Base-by-base conservation (phyloP, 2,113 vertebrate genomes). In the Tetraodon nigroviridis region DNA sequence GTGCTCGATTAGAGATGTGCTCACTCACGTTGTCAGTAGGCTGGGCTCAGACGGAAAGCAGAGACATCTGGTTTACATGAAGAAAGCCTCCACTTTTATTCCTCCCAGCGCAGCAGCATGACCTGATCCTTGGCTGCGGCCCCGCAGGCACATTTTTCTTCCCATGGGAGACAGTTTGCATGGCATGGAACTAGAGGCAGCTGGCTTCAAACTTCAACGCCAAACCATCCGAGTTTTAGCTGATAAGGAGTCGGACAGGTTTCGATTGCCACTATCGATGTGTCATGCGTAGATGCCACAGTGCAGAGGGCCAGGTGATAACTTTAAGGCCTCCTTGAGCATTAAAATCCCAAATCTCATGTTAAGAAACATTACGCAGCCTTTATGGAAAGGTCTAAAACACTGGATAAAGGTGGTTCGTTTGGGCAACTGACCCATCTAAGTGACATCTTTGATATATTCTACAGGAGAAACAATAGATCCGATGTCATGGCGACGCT, bases 51-150 rank as follows among this genome's bases (percentile, higher is more conserved):
- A 81, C 70, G 61, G 78, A 82, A 81, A 84, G 67, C 72, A 77
- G 84, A 73, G 81, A 85, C 86, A 88, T 89, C 86, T 90, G 89
- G 88, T 90, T 90, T 89, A 86, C 82, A 86, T 89, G 86, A 88
- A 88, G 76, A 67, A 65, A 77, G 75, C 72, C 64, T 80, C 62
- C 46, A 76, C 79, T 85, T 66, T 68, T 83, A 71, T 81, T 85
- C 86, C 85, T 86, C 84, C 75, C 84, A 83, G 81, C 62, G 54
- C 80, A 83, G 71, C 80, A 85, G 79, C 80, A 83, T 81, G 84
- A 85, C 81, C 84, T 84, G 84, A 86, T 87, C 82, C 81, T 71
- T 86, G 86, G 87, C 86, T 84, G 64, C 48, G 22, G 61, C 83
- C 82, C 77, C 83, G 61, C 55, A 62, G 82, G 86, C 80, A 75